Percentiles rank a stretch among this genome's conserved stretches.
phyloP scores from a whole-genome alignment of 1,140 invertebrate genomes.

The Cydia pomonella region DNA sequence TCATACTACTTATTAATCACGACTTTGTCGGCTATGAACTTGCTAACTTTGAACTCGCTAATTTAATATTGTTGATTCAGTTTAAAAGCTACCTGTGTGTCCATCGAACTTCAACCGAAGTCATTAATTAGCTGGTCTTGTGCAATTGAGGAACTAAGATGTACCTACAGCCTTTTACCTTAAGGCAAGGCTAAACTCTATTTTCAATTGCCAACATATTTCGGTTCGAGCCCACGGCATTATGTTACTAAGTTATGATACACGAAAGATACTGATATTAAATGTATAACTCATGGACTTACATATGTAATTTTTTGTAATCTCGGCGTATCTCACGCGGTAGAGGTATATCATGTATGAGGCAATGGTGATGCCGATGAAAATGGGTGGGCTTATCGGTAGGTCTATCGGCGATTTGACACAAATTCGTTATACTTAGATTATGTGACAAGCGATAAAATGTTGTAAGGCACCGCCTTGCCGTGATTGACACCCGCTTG shows the following conservation, averaged over 20 bases:
- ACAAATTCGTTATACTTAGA: slow-evolving; percentile 77
- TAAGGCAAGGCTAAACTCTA: no score
- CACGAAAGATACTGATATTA: slow-evolving; percentile 16
- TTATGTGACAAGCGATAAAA: slow-evolving; percentile 75
- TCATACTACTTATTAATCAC: no score
- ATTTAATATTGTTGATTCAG: no score
- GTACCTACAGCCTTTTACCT: neutral
- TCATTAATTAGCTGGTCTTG: no score
- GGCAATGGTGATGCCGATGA: slow-evolving; percentile 51
- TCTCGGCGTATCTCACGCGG: slow-evolving; percentile 41
- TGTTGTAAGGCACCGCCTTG: slow-evolving; percentile 73
- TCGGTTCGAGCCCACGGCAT: neutral
- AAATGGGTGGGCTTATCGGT: slow-evolving; percentile 75
- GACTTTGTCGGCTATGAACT: no score
- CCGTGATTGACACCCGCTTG: slow-evolving; percentile 72
- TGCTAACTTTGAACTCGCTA: no score
- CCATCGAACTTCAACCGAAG: no score
- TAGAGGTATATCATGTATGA: slow-evolving; percentile 56
- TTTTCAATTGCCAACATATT: neutral
- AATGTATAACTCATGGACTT: slow-evolving; percentile 31
- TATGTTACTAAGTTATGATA: slow-evolving; percentile 18
- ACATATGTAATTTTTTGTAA: slow-evolving; percentile 54
- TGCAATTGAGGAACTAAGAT: neutral
- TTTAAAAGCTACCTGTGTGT: no score
- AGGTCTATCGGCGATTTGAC: slow-evolving; percentile 74